Conservation (phyloP, 2,797 vertebrate species). For the Micropoecilia bifurca region DNA sequence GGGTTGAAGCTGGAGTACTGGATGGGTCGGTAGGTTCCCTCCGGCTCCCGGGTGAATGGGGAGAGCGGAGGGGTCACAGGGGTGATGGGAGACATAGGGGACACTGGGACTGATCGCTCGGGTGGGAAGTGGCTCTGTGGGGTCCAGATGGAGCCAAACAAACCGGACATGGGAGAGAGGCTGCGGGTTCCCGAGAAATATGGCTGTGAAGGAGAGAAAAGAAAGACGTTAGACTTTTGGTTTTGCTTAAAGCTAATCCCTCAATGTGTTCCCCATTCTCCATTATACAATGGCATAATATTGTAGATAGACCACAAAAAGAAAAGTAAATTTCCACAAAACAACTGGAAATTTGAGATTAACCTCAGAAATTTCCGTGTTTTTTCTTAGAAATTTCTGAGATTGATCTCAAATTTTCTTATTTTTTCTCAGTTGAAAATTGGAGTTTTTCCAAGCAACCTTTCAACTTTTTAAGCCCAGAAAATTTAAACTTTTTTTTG, state of each 20-base stretch:
- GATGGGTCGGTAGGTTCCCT: conserved; percentile 83
- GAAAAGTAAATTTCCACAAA: too few relatives aligned
- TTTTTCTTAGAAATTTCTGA: too few relatives aligned
- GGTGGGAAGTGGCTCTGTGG: conserved; percentile 88
- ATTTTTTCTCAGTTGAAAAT: too few relatives aligned
- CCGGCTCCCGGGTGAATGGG: conserved; percentile 85
- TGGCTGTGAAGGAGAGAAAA: conserved; percentile 80
- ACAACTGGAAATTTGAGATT: too few relatives aligned
- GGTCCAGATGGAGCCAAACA: conserved; percentile 99
- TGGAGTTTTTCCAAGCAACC: too few relatives aligned
- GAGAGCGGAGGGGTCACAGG: conserved; percentile 82
- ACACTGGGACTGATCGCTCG: conserved; percentile 79
- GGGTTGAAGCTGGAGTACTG: conserved; percentile 95
- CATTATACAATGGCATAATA: not conserved
- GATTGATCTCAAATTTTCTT: too few relatives aligned
- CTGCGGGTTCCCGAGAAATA: conserved; percentile 97
- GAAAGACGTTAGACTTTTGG: not conserved
- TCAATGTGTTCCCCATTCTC: not conserved
- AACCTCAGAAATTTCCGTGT: too few relatives aligned
- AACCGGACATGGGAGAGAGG: conserved; percentile 97
- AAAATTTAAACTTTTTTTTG: too few relatives aligned
- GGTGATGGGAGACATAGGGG: conserved; percentile 83
- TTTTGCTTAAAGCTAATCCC: not conserved
- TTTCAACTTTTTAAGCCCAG: too few relatives aligned
- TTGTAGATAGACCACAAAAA: too few relatives aligned